Percentiles rank a stretch among this genome's conserved stretches.
phyloP scores from a whole-genome alignment of 2,113 vertebrate species.

The Ranitomeya variabilis region DNA sequence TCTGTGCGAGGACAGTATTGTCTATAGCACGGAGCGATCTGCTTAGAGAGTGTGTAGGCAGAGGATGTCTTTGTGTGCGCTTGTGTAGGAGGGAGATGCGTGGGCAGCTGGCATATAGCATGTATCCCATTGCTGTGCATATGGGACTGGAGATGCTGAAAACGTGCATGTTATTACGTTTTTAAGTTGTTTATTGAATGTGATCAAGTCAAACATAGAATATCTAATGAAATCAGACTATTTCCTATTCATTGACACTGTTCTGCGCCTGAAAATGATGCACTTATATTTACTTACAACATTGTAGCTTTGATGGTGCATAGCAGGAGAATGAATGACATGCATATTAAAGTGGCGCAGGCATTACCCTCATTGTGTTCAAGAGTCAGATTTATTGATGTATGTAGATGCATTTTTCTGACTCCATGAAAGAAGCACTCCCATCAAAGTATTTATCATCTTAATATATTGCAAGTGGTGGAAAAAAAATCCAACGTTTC shows the following conservation, averaged over 20 bases:
- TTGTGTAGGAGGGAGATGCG: constrained; percentile 36
- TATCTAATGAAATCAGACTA: background rate
- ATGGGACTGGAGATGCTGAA: background rate
- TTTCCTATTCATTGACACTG: too few relatives aligned
- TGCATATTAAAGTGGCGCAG: background rate
- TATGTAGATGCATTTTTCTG: background rate
- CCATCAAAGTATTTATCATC: background rate
- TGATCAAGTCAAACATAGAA: background rate
- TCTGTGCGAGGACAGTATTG: background rate
- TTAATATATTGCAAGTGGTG: too few relatives aligned
- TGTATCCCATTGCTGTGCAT: background rate
- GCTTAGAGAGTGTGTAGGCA: constrained; percentile 27
- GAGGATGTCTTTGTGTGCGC: constrained; percentile 26
- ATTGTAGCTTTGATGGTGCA: constrained; percentile 8
- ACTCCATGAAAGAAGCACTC: background rate
- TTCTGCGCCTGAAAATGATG: background rate
- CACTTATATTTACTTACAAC: background rate
- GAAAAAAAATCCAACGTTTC: too few relatives aligned
- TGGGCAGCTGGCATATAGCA: constrained; percentile 8
- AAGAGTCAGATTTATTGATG: background rate
- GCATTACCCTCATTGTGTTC: background rate
- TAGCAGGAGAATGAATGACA: background rate
- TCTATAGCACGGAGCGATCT: background rate
- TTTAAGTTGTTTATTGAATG: background rate
- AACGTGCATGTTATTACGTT: background rate